A percentile compares a stretch with the other conserved stretches of the same genome.
Conservation (phyloP, 2,113 vertebrate genomes). For the Gallinago paraguaiae region DNA sequence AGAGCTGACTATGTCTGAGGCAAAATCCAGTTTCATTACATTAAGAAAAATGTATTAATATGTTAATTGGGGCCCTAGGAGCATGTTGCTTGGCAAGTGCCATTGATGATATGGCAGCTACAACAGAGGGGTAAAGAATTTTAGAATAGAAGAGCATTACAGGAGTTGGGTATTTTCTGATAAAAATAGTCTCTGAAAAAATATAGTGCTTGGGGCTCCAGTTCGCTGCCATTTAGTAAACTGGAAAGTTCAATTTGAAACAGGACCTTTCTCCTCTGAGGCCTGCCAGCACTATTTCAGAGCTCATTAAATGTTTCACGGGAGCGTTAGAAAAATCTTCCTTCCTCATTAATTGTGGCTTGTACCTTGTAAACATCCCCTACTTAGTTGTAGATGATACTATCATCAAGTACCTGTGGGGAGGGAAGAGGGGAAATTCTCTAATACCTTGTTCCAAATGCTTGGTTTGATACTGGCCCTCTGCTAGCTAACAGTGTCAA, state of each 20-base stretch:
- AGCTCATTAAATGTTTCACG: background rate
- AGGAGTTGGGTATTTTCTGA: background rate
- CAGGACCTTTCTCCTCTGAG: constrained; percentile 10
- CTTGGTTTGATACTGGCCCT: background rate
- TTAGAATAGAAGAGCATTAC: background rate
- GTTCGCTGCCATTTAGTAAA: background rate
- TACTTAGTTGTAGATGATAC: background rate
- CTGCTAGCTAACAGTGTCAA: background rate
- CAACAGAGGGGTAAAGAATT: background rate
- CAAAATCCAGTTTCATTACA: background rate
- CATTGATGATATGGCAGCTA: background rate
- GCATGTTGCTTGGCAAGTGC: background rate
- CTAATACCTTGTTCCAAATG: background rate
- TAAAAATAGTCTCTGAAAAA: constrained; percentile 11
- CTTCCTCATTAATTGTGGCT: background rate
- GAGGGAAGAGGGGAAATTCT: background rate
- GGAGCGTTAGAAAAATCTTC: background rate
- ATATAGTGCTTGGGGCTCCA: background rate
- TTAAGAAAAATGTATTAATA: background rate
- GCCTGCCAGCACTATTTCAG: background rate
- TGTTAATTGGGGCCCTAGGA: background rate
- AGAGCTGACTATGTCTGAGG: background rate
- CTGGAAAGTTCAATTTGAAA: background rate
- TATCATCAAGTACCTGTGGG: background rate
- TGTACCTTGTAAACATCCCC: background rate